A percentile compares a stretch with the other conserved stretches of the same genome.
These are phyloP conservation scores for Caenorhabditis sp. DNA, from an alignment of 2,888 invertebrate genomes.

Conservation along the genomic window DNA sequence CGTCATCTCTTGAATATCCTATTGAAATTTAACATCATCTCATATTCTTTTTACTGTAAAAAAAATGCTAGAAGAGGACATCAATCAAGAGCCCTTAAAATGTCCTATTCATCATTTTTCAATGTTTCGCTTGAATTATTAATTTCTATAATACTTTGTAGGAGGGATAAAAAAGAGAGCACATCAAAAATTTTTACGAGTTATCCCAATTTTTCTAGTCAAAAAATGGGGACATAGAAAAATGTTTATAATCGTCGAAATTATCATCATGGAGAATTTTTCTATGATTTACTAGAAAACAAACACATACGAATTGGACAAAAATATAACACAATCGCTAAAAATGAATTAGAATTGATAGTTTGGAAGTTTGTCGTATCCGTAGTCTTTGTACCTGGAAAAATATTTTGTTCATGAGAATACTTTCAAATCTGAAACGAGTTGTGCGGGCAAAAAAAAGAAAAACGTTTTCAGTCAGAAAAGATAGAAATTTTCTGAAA, in stretches of 20 bases:
- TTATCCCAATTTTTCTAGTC: constrained; percentile 5
- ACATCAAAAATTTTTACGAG: constrained; percentile 19
- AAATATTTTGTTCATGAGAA: constrained; percentile 1
- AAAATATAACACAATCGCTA: background rate
- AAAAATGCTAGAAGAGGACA: background rate
- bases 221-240: background rate
- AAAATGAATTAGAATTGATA: constrained; percentile 53
- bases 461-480: background rate
- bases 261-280: constrained; percentile 3
- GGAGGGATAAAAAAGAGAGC: constrained; percentile 2
- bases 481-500: background rate
- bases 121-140: constrained; percentile 8
- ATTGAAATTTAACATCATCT: background rate
- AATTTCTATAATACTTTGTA: background rate
- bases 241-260: constrained; percentile 7
- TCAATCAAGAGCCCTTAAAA: constrained; percentile 1
- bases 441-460: background rate
- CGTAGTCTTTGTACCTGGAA: constrained; percentile 66
- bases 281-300: constrained; percentile 2
- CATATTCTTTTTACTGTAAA: background rate
- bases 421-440: too few relatives aligned
- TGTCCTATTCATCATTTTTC: constrained; percentile 3
- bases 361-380: constrained; percentile 66
- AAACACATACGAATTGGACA: background rate
- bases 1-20: constrained; percentile 1